These are phyloP conservation scores for Hemicordylus capensis DNA, from an alignment of 2,113 vertebrate species.

Conservation along the genomic window DNA sequence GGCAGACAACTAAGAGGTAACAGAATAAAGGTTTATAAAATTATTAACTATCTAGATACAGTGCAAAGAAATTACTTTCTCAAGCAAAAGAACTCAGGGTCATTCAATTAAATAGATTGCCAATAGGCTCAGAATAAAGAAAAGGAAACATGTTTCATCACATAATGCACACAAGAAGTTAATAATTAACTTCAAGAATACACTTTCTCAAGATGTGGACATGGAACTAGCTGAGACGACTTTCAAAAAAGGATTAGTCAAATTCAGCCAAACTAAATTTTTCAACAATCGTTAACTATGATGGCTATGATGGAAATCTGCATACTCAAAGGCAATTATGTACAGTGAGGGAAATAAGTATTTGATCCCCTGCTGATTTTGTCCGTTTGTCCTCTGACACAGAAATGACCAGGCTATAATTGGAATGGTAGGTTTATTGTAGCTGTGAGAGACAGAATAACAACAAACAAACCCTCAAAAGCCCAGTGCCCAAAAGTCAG, in stretches of 20 bases:
- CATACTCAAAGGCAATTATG: background rate
- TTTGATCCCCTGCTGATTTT: no score
- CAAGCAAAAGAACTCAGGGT: background rate
- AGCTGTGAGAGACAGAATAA: no score
- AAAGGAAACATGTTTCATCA: background rate
- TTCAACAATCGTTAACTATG: background rate
- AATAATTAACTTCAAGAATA: background rate
- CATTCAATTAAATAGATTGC: background rate
- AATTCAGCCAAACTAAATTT: background rate
- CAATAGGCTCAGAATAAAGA: background rate
- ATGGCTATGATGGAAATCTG: background rate
- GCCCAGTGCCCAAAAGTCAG: no score
- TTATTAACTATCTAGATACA: background rate
- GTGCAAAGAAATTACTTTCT: background rate
- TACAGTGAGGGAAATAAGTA: no score
- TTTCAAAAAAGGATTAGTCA: background rate
- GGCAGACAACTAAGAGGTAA: background rate
- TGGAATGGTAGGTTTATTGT: no score
- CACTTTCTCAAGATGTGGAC: background rate
- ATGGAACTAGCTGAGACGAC: background rate
- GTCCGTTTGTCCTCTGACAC: no score
- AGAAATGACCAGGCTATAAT: no score
- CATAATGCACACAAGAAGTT: no score
- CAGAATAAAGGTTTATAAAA: background rate
- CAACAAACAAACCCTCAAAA: no score